Evolutionary conservation across 2,113 vertebrate genomes (phyloP).

Genomic region (Eptesicus fuscus): DNA sequence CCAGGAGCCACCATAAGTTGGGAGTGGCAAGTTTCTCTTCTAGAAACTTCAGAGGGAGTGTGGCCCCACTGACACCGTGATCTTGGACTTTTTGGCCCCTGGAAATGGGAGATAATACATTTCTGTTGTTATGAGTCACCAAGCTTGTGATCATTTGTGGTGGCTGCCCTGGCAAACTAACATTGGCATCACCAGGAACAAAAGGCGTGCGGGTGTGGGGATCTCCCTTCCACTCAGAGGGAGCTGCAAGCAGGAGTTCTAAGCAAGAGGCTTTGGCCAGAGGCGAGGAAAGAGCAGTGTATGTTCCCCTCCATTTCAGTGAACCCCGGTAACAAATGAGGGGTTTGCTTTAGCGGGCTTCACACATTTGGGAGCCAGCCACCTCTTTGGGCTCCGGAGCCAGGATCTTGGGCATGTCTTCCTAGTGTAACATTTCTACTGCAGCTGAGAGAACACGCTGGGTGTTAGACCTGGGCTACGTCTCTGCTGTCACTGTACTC

Average conservation of each 20-base stretch:
- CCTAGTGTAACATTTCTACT: neutral
- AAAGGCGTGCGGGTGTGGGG: neutral
- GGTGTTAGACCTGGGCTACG: neutral
- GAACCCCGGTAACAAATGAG: neutral
- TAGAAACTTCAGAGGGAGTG: neutral
- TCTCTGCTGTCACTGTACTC: neutral
- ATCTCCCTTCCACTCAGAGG: neutral
- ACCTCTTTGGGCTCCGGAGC: neutral
- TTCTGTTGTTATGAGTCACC: neutral
- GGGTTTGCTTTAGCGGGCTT: neutral
- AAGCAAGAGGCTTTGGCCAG: neutral
- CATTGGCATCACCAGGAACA: neutral
- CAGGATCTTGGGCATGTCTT: neutral
- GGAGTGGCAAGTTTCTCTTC: neutral
- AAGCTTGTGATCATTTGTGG: neutral
- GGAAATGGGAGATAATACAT: neutral
- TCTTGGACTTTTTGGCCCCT: neutral
- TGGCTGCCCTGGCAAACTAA: neutral
- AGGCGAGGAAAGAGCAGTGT: neutral
- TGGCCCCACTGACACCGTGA: too few species aligned
- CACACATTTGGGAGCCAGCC: too few species aligned
- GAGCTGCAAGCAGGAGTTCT: neutral
- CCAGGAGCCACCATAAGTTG: neutral
- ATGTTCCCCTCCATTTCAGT: neutral
- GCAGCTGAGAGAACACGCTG: neutral